A percentile compares a stretch with the other conserved stretches of the same genome.
These are phyloP conservation scores for Pyrgus malvae DNA, from an alignment of 2,888 invertebrate genomes.

Conservation along the genomic window DNA sequence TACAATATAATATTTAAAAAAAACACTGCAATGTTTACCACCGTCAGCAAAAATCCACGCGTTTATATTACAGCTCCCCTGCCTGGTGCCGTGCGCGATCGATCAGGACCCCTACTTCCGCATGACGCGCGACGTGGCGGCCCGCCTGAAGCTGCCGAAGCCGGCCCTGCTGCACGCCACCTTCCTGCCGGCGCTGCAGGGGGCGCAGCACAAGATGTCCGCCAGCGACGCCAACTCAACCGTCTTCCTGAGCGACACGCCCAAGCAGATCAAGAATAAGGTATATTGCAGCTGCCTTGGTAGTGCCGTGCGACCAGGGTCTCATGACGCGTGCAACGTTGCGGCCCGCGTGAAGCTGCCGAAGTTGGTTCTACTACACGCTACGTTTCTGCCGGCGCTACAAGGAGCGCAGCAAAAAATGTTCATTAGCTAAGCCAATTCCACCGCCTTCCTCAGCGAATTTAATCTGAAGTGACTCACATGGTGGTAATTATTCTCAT, in stretches of 20 bases:
- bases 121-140: conserved; percentile 99
- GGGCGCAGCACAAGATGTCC: conserved; percentile 99
- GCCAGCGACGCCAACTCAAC: conserved; percentile 97
- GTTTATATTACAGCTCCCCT: conserved; percentile 53
- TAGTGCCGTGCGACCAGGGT: conserved; percentile 99
- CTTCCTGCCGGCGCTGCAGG: conserved; percentile 97
- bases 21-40: too few species aligned
- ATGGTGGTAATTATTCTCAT: too few species aligned
- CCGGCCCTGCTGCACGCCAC: conserved; percentile 93
- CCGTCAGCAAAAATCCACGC: not conserved
- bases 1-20: too few species aligned
- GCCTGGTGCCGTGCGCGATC: conserved; percentile 97
- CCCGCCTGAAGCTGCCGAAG: conserved; percentile 92
- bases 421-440: conserved; percentile 97
- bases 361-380: conserved; percentile 94
- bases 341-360: conserved; percentile 93
- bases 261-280: conserved; percentile 98
- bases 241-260: conserved; percentile 96
- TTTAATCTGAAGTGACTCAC: too few species aligned
- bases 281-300: conserved; percentile 76
- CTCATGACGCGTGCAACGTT: conserved; percentile 99
- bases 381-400: conserved; percentile 95
- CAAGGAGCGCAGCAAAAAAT: conserved; percentile 99
- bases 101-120: conserved; percentile 99
- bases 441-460: conserved; percentile 98